These are phyloP conservation scores for Tragelaphus strepsiceros DNA, from an alignment of 2,113 vertebrate species.

Conservation along the genomic window DNA sequence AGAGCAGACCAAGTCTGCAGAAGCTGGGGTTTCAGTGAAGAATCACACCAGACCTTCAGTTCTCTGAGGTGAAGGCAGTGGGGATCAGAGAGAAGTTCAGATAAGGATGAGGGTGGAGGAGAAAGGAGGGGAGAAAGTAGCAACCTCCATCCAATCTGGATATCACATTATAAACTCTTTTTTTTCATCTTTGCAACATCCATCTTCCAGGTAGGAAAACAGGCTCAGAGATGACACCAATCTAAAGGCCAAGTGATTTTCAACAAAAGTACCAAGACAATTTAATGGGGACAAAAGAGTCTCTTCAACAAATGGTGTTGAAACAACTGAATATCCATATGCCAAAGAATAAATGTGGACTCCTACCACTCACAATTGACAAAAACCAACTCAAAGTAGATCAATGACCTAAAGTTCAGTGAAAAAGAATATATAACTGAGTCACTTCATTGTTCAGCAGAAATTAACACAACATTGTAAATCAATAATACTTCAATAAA, in stretches of 20 bases:
- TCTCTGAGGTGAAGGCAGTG: background rate
- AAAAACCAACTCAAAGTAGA: background rate
- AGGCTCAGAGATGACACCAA: background rate
- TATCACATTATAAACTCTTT: background rate
- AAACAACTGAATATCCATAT: background rate
- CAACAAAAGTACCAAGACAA: background rate
- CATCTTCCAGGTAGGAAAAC: background rate
- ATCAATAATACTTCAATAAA: background rate
- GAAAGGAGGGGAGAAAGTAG: background rate
- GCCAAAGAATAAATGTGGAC: background rate
- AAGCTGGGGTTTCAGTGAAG: background rate
- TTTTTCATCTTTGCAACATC: background rate
- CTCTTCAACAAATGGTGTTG: background rate
- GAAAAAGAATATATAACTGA: background rate
- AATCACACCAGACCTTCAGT: background rate
- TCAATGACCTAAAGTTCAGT: background rate
- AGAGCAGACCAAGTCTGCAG: background rate
- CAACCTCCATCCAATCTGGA: background rate
- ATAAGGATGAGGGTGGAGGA: background rate
- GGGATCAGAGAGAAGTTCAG: background rate
- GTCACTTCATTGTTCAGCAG: background rate
- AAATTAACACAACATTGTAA: background rate
- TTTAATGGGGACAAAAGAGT: background rate
- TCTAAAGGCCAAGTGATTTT: background rate
- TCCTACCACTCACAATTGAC: background rate